Evolutionary conservation across 2,888 invertebrate genomes (phyloP), one percentile per base, ranked within the genome.

Genomic region (Physocephala rufipes): DNA sequence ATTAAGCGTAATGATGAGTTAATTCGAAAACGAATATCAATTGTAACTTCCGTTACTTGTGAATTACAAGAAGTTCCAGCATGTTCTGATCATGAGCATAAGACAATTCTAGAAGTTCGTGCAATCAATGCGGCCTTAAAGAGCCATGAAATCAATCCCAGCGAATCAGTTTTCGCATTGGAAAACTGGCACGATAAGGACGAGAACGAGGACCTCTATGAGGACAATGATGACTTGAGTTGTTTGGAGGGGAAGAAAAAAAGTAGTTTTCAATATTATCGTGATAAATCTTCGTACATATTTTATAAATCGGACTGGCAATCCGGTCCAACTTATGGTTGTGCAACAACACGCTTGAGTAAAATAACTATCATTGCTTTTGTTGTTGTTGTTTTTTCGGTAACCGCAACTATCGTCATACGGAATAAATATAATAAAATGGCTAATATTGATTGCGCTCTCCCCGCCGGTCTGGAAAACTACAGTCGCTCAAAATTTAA

Each of bases 401-500:
- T 77, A 7, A 71, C 77, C 61, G 71, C 76, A 0, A 73, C 77
- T 1, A 69, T 76, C n/a, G 78, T 82, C 43, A 72, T 78, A 45
- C 80, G 80, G 43, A 78, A 81, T 15, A 84, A 85, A 71, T 80
- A 78, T 51, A 78, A 78, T 45, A 80, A 81, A 75, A 85, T 85
- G 85, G 81, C 84, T 0, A 81, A 84, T 63, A 85, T 85, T 67
- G 76, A 79, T 15, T 76, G 82, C 30, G 80, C 78, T 15, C 73
- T 85, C 62, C 85, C 85, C 9, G 78, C 80, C 19, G 85, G 84
- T 13, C 74, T 84, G 2, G 79, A 80, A 67, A 80, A 80, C 24
- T 79, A 79, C 5, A 73, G 80, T 1, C 80, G 79, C 30, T 82
- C 82, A 30, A 21, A 21, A 4, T 30, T 51, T 21, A 62, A 47